Evolutionary conservation across 2,888 invertebrate species (phyloP).

Genomic region (Tortrix viridana): DNA sequence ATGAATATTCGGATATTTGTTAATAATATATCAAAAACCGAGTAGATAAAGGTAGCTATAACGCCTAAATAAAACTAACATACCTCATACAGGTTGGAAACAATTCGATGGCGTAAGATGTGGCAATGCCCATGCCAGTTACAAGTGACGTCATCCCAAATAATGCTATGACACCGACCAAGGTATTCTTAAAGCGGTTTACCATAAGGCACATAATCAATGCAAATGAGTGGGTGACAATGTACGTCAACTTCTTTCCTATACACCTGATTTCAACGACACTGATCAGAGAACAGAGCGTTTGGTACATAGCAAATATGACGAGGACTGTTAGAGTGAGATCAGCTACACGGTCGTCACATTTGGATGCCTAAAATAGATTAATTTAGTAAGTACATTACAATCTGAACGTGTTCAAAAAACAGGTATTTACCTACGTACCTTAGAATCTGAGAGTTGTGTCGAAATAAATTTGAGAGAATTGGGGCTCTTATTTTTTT

Average conservation of each 20-base stretch:
- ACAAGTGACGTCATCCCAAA: conserved; percentile 3
- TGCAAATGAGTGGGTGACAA: background rate
- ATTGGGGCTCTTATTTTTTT: too few species aligned
- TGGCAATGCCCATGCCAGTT: conserved; percentile 1
- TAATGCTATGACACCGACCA: background rate
- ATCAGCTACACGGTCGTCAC: conserved; percentile 17
- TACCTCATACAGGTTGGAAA: too few species aligned
- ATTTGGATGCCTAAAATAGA: conserved; percentile 4
- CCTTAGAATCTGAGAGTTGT: too few species aligned
- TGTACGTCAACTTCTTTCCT: conserved; percentile 17
- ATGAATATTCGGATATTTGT: too few species aligned
- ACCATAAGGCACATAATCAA: background rate
- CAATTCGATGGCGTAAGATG: too few species aligned
- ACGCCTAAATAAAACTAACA: background rate
- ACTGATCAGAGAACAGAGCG: background rate
- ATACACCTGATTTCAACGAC: conserved; percentile 3
- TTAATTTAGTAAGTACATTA: background rate
- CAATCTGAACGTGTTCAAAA: too few species aligned
- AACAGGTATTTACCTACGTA: too few species aligned
- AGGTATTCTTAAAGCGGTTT: background rate
- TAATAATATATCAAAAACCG: too few species aligned
- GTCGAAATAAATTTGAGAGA: too few species aligned
- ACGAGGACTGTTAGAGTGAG: background rate
- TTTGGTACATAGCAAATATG: background rate
- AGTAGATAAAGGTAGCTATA: too few species aligned